Percentiles rank a stretch among this genome's conserved stretches.
Evolutionary conservation across 2,797 vertebrate genomes (phyloP).

Genomic region (Cyclura pinguis): DNA sequence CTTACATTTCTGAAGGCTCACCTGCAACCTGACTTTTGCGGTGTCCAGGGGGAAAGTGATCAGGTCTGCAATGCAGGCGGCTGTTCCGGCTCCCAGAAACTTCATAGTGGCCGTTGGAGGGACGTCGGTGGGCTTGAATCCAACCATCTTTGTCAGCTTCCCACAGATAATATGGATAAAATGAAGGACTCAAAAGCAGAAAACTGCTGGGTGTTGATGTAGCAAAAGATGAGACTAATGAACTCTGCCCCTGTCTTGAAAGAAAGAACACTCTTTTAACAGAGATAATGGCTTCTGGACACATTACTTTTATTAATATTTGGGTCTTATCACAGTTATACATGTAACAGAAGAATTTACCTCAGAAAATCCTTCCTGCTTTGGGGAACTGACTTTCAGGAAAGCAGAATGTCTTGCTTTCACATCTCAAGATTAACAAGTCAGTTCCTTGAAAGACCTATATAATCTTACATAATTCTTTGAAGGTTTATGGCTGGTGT

Average conservation of each 20-base stretch:
- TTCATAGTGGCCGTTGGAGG: conserved; percentile 87
- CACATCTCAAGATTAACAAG: too few species aligned
- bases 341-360: too few species aligned
- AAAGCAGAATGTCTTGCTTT: too few species aligned
- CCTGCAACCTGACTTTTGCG: conserved; percentile 91
- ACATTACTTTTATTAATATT: too few species aligned
- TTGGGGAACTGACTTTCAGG: too few species aligned
- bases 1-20: conserved; percentile 54
- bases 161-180: conserved; percentile 36
- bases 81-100: conserved; percentile 89
- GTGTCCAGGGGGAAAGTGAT: conserved; percentile 92
- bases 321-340: too few species aligned
- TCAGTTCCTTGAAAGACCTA: too few species aligned
- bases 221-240: conserved; percentile 75
- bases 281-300: too few species aligned
- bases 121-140: conserved; percentile 86
- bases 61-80: conserved; percentile 90
- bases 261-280: conserved; percentile 5
- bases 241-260: conserved; percentile 78
- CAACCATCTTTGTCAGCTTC: conserved; percentile 82
- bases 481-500: too few species aligned
- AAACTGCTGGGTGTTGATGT: conserved; percentile 24
- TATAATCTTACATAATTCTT: too few species aligned
- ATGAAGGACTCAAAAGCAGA: neutral
- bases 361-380: too few species aligned